Percentiles rank a stretch among this genome's conserved stretches.
phyloP scores from a whole-genome alignment of 2,113 vertebrate genomes.

The Nannospalax galili region DNA sequence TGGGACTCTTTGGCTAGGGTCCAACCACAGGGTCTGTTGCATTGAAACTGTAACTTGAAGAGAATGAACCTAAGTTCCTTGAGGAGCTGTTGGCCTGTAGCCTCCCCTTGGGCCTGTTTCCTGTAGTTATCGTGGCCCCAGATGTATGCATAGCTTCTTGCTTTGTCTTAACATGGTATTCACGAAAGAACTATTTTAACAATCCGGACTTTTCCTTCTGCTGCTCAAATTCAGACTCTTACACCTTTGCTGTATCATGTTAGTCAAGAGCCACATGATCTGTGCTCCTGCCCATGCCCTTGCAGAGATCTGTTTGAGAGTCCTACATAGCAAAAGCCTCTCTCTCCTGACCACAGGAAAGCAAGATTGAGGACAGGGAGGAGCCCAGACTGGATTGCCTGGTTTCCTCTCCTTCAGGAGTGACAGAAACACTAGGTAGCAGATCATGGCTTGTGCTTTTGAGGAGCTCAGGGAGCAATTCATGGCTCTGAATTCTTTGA shows the following conservation, averaged over 20 bases:
- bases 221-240: not conserved
- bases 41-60: not conserved
- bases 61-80: not conserved
- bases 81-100: not conserved
- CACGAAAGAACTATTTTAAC: not conserved
- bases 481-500: not conserved
- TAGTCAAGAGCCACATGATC: not conserved
- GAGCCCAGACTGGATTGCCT: not conserved
- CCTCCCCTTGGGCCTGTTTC: not conserved
- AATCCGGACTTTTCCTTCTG: not conserved
- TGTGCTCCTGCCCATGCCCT: not conserved
- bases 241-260: not conserved
- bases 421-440: not conserved
- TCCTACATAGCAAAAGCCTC: not conserved
- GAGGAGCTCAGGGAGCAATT: not conserved
- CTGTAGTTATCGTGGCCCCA: not conserved
- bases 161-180: not conserved
- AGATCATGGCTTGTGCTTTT: slow-evolving; percentile 6
- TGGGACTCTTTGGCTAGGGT: not conserved
- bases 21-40: not conserved
- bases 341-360: not conserved
- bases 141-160: not conserved
- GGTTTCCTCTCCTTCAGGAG: not conserved
- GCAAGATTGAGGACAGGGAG: not conserved
- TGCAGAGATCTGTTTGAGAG: not conserved